Percentiles rank a stretch among this genome's conserved stretches.
Evolutionary conservation across 2,113 vertebrate species (phyloP).

Genomic region (Gopherus evgoodei): DNA sequence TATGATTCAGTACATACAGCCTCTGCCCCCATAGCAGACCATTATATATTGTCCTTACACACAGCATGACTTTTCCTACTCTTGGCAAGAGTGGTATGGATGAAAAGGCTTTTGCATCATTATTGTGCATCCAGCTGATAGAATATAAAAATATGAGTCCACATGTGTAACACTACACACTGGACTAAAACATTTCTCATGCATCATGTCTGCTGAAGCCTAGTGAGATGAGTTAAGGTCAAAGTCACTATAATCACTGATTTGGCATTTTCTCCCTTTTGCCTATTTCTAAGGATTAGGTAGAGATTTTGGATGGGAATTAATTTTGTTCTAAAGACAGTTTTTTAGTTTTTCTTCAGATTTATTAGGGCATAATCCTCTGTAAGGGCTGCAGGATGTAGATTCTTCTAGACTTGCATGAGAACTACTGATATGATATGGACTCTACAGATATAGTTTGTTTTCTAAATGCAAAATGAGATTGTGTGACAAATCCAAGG

Average conservation of each 20-base stretch:
- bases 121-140: neutral
- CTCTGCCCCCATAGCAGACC: neutral
- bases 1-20: neutral
- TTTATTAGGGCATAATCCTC: neutral
- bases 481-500: neutral
- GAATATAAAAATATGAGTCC: fast-evolving
- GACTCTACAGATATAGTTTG: fast-evolving
- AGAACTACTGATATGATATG: neutral
- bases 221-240: neutral
- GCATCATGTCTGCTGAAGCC: neutral
- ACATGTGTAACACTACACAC: neutral
- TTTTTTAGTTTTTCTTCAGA: neutral
- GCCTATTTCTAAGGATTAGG: neutral
- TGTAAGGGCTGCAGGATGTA: neutral
- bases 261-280: neutral
- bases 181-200: neutral
- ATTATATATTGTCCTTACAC: neutral
- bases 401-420: neutral
- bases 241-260: neutral
- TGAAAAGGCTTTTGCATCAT: neutral
- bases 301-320: neutral
- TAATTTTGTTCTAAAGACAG: neutral
- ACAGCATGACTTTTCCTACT: neutral
- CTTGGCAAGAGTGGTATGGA: neutral
- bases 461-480: neutral